These are phyloP conservation scores for Athetis lepigone DNA, from an alignment of 2,888 invertebrate species.

Conservation along the genomic window DNA sequence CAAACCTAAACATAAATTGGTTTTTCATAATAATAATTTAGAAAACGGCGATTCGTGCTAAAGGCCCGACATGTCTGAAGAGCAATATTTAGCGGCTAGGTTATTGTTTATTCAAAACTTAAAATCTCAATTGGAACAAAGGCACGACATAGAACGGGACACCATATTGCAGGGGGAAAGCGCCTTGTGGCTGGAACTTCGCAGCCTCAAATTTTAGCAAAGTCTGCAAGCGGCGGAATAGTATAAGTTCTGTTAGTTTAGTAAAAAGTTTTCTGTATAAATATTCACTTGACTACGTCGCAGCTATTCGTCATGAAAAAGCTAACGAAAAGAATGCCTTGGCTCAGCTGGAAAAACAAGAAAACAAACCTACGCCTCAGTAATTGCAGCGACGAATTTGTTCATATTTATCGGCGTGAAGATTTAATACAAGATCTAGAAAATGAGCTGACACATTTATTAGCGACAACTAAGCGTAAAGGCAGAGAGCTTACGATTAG, in stretches of 20 bases:
- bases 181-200: not conserved
- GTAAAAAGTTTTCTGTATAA: no score
- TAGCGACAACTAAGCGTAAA: no score
- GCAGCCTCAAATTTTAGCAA: not conserved
- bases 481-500: no score
- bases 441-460: no score
- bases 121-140: not conserved
- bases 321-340: no score
- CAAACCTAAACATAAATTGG: not conserved
- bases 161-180: conserved; percentile 1
- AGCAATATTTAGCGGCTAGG: not conserved
- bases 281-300: no score
- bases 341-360: no score
- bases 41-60: not conserved
- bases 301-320: no score
- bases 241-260: not conserved
- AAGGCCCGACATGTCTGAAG: conserved; percentile 1
- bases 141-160: not conserved
- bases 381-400: no score
- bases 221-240: not conserved
- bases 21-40: not conserved
- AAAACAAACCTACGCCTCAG: no score
- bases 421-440: no score
- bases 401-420: no score
- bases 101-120: not conserved